Base-by-base conservation (phyloP, 2,113 vertebrate species). In the Hystrix brachyura region DNA sequence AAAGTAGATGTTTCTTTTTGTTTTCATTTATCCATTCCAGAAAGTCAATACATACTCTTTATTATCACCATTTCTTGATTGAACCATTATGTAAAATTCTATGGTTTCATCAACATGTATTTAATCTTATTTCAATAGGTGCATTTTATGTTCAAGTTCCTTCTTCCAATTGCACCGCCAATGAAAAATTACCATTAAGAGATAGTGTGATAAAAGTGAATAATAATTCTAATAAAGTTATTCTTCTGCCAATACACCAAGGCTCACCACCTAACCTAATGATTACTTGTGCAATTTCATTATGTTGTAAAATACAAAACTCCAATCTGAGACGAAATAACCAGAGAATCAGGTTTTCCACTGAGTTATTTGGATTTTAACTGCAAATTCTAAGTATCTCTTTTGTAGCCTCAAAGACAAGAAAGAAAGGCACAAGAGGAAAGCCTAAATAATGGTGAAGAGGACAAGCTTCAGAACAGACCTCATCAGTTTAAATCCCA, bases 91-190 rank as follows among this genome's bases (percentile, higher is more conserved):
- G 29, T 60, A 86, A 46, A 98, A 95, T 71, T 60, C 94, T 83
- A 0, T 79, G 92, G 96, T 87, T 91, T 94, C 90, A 67, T 74
- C 85, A 48, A 62, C n/a, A 48, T 48, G 18, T 72, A 80, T 81
- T 92, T 94, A 91, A 94, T 90, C 57, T 85, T 72, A 96, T 55
- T 97, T 85, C 90, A 38, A 21, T 12, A 29, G 27, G 18, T 97
- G 57, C 92, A 88, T 80, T 83, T 94, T 85, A 93, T 71, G 83
- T 96, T 95, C 27, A 38, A 95, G 78, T 94, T 96, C 86, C 64
- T 74, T 95, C 85, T 83, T 84, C 84, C 83, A 95, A 78, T 95
- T 96, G 81, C 4, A 95, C 69, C 87, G 80, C 91, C 93, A 93
- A 92, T 94, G 89, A 96, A 96, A 97, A 96, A 91, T 46, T 62